Conservation (phyloP, 1,140 invertebrate genomes). For the Eufriesea mexicana region DNA sequence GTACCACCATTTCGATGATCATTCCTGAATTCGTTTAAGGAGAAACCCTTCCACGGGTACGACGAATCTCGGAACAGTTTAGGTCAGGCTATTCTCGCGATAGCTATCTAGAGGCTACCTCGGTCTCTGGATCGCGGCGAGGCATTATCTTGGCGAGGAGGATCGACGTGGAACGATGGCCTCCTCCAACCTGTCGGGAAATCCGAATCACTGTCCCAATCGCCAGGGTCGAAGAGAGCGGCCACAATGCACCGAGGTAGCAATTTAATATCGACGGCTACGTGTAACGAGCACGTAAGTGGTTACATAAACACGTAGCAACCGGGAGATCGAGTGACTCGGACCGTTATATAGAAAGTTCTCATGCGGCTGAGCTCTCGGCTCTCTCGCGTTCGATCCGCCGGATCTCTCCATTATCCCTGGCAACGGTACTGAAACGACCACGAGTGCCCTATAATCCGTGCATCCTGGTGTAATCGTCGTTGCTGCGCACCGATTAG, state of each 20-base stretch:
- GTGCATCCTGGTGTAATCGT: slow-evolving; percentile 41
- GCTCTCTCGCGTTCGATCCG: neutral
- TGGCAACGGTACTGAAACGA: slow-evolving; percentile 30
- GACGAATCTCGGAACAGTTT: no score
- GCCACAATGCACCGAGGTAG: neutral
- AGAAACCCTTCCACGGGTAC: no score
- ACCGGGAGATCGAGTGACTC: neutral
- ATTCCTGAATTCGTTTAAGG: no score
- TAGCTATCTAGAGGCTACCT: no score
- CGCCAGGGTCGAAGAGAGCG: neutral
- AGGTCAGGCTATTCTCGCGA: no score
- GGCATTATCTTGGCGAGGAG: no score
- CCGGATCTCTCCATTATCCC: slow-evolving; percentile 9
- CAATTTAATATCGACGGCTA: neutral
- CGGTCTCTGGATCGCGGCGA: no score
- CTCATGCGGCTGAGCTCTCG: neutral
- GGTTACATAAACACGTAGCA: slow-evolving; percentile 4
- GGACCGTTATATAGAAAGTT: slow-evolving; percentile 23
- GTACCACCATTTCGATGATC: no score
- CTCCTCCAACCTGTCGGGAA: neutral
- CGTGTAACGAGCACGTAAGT: neutral
- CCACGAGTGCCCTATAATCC: slow-evolving; percentile 52
- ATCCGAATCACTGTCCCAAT: neutral
- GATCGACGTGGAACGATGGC: no score
- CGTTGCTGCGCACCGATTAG: slow-evolving; percentile 42